Evolutionary conservation across 1,140 invertebrate genomes (phyloP).

Genomic region (fruit fly (Drosophila melanogaster)): Release_6_plus_ISO1_MT NT_037436.4:5397501-5398000

Average conservation of each 20-base stretch:
- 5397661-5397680: conserved; percentile 59
- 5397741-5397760: conserved; percentile 45
- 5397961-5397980: conserved; percentile 54
- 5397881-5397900: conserved; percentile 65
- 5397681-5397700: conserved; percentile 15
- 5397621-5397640: conserved; percentile 38
- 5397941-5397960: conserved; percentile 43
- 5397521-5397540: conserved; percentile 38
- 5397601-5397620: conserved; percentile 26
- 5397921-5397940: conserved; percentile 42
- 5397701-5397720: conserved; percentile 18
- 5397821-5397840: conserved; percentile 53
- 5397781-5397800: conserved; percentile 6
- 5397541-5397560: conserved; percentile 31
- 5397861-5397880: conserved; percentile 78
- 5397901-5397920: conserved; percentile 9
- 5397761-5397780: conserved; percentile 24
- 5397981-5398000: conserved; percentile 58
- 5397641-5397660: conserved; percentile 35
- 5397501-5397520: conserved; percentile 19
- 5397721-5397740: conserved; percentile 23
- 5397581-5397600: conserved; percentile 41
- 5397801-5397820: conserved; percentile 43
- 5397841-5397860: conserved; percentile 64
- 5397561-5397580: conserved; percentile 55